Evolutionary conservation across 2,113 vertebrate genomes (phyloP).

Genomic region (Naja naja): DNA sequence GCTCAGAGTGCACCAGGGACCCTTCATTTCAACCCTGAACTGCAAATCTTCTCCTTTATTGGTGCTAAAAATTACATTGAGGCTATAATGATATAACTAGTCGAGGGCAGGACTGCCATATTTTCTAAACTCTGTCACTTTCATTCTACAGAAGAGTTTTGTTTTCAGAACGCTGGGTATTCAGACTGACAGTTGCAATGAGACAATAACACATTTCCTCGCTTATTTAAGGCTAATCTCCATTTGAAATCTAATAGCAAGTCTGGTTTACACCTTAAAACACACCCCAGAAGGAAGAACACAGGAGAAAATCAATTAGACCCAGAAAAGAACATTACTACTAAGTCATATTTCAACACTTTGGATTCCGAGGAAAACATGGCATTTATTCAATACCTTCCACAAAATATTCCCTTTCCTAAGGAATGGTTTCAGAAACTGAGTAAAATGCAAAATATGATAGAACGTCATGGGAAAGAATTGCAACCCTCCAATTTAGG

Average conservation of each 20-base stretch:
- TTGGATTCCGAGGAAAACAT: not conserved
- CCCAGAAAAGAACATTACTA: not conserved
- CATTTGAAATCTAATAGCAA: not conserved
- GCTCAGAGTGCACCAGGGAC: too few species aligned
- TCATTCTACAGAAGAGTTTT: not conserved
- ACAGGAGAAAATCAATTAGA: not conserved
- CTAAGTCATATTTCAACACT: not conserved
- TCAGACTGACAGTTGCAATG: not conserved
- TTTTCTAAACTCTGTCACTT: not conserved
- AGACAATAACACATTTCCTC: not conserved
- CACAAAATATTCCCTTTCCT: not conserved
- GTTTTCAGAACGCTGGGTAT: not conserved
- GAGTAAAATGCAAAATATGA: not conserved
- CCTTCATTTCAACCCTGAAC: too few species aligned
- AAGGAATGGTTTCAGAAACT: not conserved
- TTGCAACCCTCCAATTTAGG: not conserved
- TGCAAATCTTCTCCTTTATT: too few species aligned
- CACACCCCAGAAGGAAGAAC: not conserved
- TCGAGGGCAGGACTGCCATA: too few species aligned
- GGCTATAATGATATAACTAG: too few species aligned
- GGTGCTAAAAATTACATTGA: too few species aligned
- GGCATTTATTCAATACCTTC: not conserved
- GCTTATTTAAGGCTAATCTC: not conserved
- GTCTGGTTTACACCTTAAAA: not conserved
- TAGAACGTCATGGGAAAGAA: not conserved